Percentiles rank a stretch among this genome's conserved stretches.
phyloP scores from a whole-genome alignment of 2,888 invertebrate species.

The Ophion costatus region DNA sequence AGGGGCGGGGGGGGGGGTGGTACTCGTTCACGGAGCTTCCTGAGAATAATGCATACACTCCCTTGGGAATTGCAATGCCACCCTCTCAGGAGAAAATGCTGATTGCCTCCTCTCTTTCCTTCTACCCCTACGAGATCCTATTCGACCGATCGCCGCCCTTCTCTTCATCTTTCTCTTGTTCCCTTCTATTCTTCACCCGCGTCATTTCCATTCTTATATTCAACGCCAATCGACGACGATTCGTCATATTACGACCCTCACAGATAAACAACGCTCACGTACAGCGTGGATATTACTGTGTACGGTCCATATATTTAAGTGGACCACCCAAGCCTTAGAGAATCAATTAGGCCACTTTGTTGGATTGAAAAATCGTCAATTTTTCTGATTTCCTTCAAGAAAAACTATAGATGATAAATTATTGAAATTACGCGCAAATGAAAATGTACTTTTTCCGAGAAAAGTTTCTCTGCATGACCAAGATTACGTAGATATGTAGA shows the following conservation, averaged over 20 bases:
- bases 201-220: slow-evolving; percentile 52
- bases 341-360: too few relatives aligned
- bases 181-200: slow-evolving; percentile 15
- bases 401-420: too few relatives aligned
- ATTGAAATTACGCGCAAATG: too few relatives aligned
- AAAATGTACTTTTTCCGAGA: too few relatives aligned
- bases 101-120: slow-evolving; percentile 71
- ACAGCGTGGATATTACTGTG: background rate
- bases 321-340: background rate
- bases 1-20: background rate
- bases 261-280: slow-evolving; percentile 8
- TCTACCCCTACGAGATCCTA: slow-evolving; percentile 38
- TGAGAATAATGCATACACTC: slow-evolving; percentile 73
- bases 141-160: slow-evolving; percentile 51
- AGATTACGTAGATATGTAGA: too few relatives aligned
- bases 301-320: background rate
- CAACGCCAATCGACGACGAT: slow-evolving; percentile 52
- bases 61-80: slow-evolving; percentile 68
- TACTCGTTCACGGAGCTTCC: slow-evolving; percentile 69
- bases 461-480: too few relatives aligned
- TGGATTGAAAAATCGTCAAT: too few relatives aligned
- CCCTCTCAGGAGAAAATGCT: slow-evolving; percentile 76
- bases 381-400: too few relatives aligned
- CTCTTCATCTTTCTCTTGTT: slow-evolving; percentile 16
- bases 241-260: slow-evolving; percentile 39